Evolutionary conservation across 2,113 vertebrate species (phyloP).

Genomic region (Typhlomys cinereus): DNA sequence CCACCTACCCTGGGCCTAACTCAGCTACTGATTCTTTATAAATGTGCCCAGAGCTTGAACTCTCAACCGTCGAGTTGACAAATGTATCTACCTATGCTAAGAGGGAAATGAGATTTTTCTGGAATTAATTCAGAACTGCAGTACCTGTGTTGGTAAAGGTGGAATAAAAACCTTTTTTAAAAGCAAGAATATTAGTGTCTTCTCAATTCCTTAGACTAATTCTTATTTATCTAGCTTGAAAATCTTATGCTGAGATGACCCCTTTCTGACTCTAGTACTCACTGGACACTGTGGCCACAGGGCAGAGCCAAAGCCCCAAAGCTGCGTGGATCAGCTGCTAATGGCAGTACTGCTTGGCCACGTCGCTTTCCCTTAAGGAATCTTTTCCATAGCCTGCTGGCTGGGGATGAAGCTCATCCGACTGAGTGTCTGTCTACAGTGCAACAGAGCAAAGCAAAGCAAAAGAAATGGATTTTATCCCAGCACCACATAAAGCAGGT

Average conservation of each 20-base stretch:
- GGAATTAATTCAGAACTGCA: neutral
- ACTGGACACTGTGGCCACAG: neutral
- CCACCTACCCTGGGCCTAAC: no score
- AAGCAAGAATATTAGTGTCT: neutral
- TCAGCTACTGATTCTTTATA: no score
- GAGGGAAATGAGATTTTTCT: neutral
- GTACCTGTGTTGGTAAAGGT: neutral
- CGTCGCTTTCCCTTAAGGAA: neutral
- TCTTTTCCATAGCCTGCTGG: slow-evolving; percentile 12
- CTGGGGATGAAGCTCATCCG: no score
- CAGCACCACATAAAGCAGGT: no score
- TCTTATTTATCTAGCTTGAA: neutral
- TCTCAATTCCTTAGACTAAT: neutral
- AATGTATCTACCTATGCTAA: no score
- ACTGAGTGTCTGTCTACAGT: no score
- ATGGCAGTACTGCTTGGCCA: neutral
- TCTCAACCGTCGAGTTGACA: no score
- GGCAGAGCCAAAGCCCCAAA: neutral
- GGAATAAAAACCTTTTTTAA: neutral
- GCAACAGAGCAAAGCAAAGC: no score
- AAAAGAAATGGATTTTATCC: no score
- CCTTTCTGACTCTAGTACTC: neutral
- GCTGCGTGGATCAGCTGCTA: neutral
- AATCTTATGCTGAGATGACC: neutral
- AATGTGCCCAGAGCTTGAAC: no score